Conservation (phyloP, 1,140 invertebrate genomes). For the Chironomus striatipennis region DNA sequence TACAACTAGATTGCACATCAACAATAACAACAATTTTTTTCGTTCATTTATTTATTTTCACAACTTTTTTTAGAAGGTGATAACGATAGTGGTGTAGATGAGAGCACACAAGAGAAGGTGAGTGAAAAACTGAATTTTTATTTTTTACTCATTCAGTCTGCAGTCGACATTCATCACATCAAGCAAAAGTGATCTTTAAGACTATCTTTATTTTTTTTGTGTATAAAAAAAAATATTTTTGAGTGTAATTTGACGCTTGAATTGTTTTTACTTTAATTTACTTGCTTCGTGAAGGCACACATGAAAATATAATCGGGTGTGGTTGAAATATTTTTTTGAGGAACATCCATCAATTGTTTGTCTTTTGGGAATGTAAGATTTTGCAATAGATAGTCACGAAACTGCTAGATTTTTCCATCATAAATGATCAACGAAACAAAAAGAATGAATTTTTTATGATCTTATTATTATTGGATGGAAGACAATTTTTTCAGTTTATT, state of each 20-base stretch:
- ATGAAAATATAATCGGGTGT: neutral
- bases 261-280: conserved; percentile 10
- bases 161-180: neutral
- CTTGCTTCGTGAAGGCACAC: neutral
- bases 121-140: conserved; percentile 34
- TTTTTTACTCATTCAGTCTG: no score
- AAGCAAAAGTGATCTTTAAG: neutral
- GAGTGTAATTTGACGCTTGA: conserved; percentile 14
- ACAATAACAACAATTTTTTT: neutral
- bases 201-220: no score
- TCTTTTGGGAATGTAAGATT: neutral
- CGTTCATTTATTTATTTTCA: conserved; percentile 32
- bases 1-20: no score
- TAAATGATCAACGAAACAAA: no score
- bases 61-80: conserved; percentile 66
- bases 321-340: neutral
- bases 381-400: neutral
- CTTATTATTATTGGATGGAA: neutral
- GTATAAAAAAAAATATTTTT: neutral
- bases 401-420: neutral
- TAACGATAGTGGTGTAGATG: conserved; percentile 68
- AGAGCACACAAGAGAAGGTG: conserved; percentile 66
- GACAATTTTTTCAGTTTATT: neutral
- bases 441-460: neutral
- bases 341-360: neutral